phyloP scores from a whole-genome alignment of 2,888 invertebrate genomes.

The Campoletis raptor region DNA sequence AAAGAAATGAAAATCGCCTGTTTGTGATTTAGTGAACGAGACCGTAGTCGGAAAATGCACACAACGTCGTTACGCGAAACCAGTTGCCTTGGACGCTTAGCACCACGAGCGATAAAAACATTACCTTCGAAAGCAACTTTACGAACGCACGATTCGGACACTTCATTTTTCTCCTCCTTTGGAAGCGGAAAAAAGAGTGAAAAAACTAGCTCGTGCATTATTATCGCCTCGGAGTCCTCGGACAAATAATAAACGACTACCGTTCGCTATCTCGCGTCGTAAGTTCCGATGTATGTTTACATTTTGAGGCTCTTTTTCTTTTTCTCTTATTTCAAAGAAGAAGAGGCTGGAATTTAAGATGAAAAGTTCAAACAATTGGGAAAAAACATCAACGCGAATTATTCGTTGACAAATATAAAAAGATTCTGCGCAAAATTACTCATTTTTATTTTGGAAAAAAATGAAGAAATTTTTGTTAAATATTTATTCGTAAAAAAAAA shows the following conservation, averaged over 20 bases:
- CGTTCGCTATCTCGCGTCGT: conserved; percentile 41
- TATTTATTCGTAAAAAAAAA: neutral
- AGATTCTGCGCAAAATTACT: neutral
- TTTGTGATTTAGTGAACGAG: neutral
- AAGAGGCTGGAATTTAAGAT: neutral
- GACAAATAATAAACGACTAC: conserved; percentile 62
- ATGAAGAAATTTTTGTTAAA: neutral
- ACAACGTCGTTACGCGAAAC: conserved; percentile 43
- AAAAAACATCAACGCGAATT: neutral
- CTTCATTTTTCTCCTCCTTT: conserved; percentile 52
- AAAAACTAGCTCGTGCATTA: conserved; percentile 45
- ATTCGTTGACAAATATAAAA: neutral
- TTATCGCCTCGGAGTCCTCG: conserved; percentile 43
- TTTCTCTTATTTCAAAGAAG: neutral
- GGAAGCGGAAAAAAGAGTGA: conserved; percentile 28
- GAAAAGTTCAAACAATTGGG: neutral
- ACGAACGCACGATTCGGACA: conserved; percentile 20
- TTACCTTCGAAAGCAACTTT: conserved; percentile 61
- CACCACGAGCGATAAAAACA: conserved; percentile 64
- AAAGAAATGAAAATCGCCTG: neutral
- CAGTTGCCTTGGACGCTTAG: conserved; percentile 62
- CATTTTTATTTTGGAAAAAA: neutral
- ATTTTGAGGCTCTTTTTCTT: conserved; percentile 11
- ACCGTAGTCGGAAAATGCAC: neutral
- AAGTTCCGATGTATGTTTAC: neutral